Evolutionary conservation across 2,888 invertebrate species (phyloP), one percentile per base, ranked within the genome.

Genomic region (Stomorhina lunata): DNA sequence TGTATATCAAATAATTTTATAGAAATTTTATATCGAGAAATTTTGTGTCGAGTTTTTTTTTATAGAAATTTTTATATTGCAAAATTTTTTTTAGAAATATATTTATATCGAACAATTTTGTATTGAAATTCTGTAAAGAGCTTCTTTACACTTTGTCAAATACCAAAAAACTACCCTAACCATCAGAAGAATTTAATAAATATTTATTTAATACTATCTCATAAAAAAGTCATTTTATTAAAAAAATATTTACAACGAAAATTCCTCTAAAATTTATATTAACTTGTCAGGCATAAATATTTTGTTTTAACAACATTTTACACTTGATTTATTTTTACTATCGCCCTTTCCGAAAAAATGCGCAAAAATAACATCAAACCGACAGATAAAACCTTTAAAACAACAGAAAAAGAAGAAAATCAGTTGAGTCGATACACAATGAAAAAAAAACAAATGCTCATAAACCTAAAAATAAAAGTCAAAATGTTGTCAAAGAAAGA

Each of bases 391-490:
- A 61, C 15, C 59, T 34, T 59, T 20, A 22, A 59, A 59, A 29
- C 4, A 17, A 6, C 53, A 15, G 2, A 57, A 61, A 37, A 40
- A 9, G 25, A 15, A 1, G 9, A 25, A 61, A 59, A 57, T 22
- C 34, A 59, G 34, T 25, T 22, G 27, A 32, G 20, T 15, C 27
- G 4, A 2, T 22, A 34, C 22, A 50, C 48, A 32, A 48, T n/a
- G n/a, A 50, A 50, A 63, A 25, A 29, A 50, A 48, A 66, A 50
- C 50, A 66, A 50, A 50, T 66, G 29, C 50, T 34, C 48, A 50
- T 66, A 66, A 57, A 17, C 20, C 32, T 57, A 57, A 61, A 50
- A 66, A 65, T 22, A 66, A 66, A 34, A 32, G n/a, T n/a, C 65
- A 65, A 43, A 45, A 45, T 7, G 17, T 29, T 59, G 37, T 20